phyloP scores from a whole-genome alignment of 2,888 invertebrate species.

The Leucophenga maculata region DNA sequence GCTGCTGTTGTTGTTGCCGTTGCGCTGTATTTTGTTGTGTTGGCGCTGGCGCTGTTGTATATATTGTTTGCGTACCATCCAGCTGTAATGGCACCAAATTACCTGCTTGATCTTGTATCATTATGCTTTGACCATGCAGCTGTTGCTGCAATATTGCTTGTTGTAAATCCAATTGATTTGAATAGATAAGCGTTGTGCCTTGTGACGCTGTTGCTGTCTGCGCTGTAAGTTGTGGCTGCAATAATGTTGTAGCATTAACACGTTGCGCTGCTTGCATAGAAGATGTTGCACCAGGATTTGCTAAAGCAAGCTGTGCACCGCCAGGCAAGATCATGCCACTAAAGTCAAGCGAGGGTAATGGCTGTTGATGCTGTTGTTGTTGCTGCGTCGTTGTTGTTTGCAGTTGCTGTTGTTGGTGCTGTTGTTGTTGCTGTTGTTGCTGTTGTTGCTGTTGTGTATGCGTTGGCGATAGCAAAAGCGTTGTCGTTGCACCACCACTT shows the following conservation, averaged over 20 bases:
- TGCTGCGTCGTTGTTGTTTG: constrained; percentile 26
- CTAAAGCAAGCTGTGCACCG: constrained; percentile 67
- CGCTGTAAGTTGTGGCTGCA: constrained; percentile 29
- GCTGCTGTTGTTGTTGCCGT: constrained; percentile 55
- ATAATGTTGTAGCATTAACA: constrained; percentile 42
- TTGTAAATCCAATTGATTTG: constrained; percentile 69
- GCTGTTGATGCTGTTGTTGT: constrained; percentile 51
- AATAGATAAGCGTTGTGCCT: constrained; percentile 66
- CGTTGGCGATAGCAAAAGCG: constrained; percentile 37
- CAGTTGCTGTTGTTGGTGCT: constrained; percentile 48
- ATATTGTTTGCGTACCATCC: constrained; percentile 67
- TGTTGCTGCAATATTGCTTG: constrained; percentile 69
- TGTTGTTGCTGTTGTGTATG: constrained; percentile 45
- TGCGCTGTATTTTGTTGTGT: constrained; percentile 53
- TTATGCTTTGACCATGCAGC: constrained; percentile 69
- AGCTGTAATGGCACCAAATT: constrained; percentile 67
- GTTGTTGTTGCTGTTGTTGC: constrained; percentile 41
- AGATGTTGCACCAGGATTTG: constrained; percentile 66
- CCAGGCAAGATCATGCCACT: constrained; percentile 70
- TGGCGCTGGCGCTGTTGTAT: constrained; percentile 57
- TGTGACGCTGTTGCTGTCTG: constrained; percentile 39
- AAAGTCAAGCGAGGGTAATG: constrained; percentile 67
- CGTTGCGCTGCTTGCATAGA: constrained; percentile 56
- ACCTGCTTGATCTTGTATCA: constrained; percentile 70
- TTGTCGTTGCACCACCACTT: constrained; percentile 25